Percentiles rank a stretch among this genome's conserved stretches.
phyloP scores from a whole-genome alignment of 2,797 vertebrate species.

The Cossypha niveicapilla region DNA sequence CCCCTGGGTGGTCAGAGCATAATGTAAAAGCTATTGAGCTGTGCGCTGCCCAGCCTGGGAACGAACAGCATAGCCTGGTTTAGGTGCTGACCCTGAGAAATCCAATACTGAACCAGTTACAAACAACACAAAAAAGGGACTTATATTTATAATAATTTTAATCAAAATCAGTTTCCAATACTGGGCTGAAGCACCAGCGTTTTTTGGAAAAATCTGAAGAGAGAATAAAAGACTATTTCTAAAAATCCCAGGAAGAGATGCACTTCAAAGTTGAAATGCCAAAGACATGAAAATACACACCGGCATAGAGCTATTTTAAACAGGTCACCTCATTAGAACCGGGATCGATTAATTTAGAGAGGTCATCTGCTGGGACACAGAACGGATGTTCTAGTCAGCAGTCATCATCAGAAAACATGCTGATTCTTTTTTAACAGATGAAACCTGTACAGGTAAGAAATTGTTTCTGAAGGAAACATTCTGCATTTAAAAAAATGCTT shows the following conservation, averaged over 20 bases:
- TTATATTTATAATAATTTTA: neutral
- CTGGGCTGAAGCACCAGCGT: neutral
- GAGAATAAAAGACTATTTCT: neutral
- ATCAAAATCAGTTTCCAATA: neutral
- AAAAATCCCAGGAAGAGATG: neutral
- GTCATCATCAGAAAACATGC: neutral
- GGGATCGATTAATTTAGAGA: neutral
- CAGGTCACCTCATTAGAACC: neutral
- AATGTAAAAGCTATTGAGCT: neutral
- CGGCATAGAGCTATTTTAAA: conserved; percentile 1
- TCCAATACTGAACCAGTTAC: neutral
- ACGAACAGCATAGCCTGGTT: neutral
- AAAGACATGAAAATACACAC: neutral
- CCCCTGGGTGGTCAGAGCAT: neutral
- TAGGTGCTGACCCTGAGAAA: neutral
- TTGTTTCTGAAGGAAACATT: neutral
- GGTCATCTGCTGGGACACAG: neutral
- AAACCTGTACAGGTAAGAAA: neutral
- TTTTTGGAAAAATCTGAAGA: neutral
- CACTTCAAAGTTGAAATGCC: neutral
- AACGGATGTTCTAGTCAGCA: neutral
- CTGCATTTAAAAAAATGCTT: neutral
- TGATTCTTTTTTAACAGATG: neutral
- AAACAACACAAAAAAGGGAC: neutral
- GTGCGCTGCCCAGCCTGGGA: neutral